phyloP scores from a whole-genome alignment of 2,888 invertebrate genomes.

The Andrena dorsata region DNA sequence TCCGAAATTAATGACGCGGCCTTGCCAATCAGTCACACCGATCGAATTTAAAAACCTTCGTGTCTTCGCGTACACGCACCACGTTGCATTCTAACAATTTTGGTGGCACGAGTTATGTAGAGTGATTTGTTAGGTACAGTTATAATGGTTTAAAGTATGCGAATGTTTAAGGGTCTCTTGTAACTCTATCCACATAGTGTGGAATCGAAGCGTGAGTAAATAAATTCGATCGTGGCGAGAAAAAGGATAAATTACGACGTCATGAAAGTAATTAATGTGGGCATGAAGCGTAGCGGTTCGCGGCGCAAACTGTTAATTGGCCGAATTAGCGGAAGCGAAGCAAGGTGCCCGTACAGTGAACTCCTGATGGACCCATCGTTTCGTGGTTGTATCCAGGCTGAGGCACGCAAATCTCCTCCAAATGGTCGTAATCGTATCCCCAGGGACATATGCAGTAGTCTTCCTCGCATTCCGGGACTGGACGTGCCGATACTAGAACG shows the following conservation, averaged over 20 bases:
- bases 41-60: conserved; percentile 19
- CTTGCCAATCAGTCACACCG: background rate
- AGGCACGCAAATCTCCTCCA: conserved; percentile 82
- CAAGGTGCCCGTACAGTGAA: conserved; percentile 80
- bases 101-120: background rate
- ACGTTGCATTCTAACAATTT: background rate
- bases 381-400: conserved; percentile 80
- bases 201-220: background rate
- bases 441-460: conserved; percentile 85
- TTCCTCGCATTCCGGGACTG: conserved; percentile 84
- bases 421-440: conserved; percentile 83
- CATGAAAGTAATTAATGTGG: background rate
- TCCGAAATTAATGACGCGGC: conserved; percentile 12
- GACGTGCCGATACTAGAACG: conserved; percentile 82
- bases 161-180: no score
- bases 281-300: conserved; percentile 13
- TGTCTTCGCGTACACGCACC: conserved; percentile 3
- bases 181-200: no score
- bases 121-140: no score
- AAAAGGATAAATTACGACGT: background rate
- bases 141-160: no score
- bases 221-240: background rate
- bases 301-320: conserved; percentile 39
- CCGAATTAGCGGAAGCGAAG: conserved; percentile 49
- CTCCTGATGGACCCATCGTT: conserved; percentile 85